Base-by-base conservation (phyloP, 2,888 invertebrate species). In the Thelaira solivaga region DNA sequence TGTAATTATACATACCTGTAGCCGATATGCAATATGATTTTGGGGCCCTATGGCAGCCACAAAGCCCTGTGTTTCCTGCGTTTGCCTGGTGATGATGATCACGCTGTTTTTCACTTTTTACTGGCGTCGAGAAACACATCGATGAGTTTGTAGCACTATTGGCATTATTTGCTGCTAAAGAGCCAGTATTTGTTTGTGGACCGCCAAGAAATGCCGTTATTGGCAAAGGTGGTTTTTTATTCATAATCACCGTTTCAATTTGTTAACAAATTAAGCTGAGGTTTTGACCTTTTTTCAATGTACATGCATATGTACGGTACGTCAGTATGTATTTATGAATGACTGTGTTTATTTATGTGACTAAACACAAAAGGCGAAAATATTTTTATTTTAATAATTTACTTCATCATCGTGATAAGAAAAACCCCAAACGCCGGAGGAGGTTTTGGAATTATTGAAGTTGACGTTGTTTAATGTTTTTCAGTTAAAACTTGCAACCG, bases 1-100 rank as follows among this genome's bases (percentile, higher is more conserved):
- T n/a, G n/a, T n/a, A n/a, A n/a, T n/a, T n/a, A n/a, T 7, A 29
- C 83, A 84, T 80, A 89, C 89, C 89, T 85, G 88, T 87, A 80
- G 89, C 89, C 80, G 89, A 89, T 83, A 89, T 86, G 85, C 89
- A 89, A 82, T 89, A 88, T 78, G 89, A 89, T 83, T 88, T 89
- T 74, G 89, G 89, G 26, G 89, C 89, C 76, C 86, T 84, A 49
- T 88, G 88, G 82, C 89, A 89, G 45, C 89, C 89, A 73, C 89
- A 89, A 55, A 89, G 81, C 36, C 85, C 85, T 45, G 84, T 80
- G 8, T 76, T 81, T 20, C 62, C 71, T 83, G 51, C 83, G 82
- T 74, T 74, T 24, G 65, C 65, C 47, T 78, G 78, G n/a, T n/a
- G n/a, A 65, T 71, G 76, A 69, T 85, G 84, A 68, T 87, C 86